Evolutionary conservation across 2,113 vertebrate species (phyloP), one percentile per base, ranked within the genome.

Genomic region (Camelus bactrianus): DNA sequence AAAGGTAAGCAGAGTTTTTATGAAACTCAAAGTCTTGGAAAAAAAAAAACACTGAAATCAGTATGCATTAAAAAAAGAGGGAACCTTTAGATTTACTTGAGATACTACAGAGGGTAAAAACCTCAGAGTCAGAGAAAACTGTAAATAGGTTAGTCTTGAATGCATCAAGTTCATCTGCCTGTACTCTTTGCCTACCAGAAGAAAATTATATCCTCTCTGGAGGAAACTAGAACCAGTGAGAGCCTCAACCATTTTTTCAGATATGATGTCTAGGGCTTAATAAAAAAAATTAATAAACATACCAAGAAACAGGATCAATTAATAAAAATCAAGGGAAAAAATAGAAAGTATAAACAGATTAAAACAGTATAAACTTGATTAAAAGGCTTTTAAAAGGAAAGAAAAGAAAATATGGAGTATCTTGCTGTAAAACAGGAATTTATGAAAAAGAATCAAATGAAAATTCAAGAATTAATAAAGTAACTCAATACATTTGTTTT

Each of bases 391-490:
- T 42, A 48, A 91, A 80, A 28, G 15, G 50, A 42, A 42, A 42
- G 38, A 42, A 79, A 65, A 64, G 56, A 72, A 92, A 76, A 76
- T 9, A 48, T 3, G 69, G 24, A 69, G 3, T 70, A 70, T 88
- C 9, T 72, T 38, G 50, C 7, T 62, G 8, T 9, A 64, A 72
- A 95, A n/a, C 6, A 80, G 22, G 30, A 86, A 62, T 42, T 75
- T 72, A 32, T 62, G 54, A 70, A 86, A 95, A 79, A 56, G 52
- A 73, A 79, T 11, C 14, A 76, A 62, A 92, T 75, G 56, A 67
- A 83, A 90, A 90, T 32, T 94, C 13, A 72, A 80, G 54, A 82
- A 82, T 13, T 54, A 5, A 73, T 82, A 89, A 81, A 64, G 72
- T 52, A 67, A 75, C 2, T 48, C 7, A 26, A 26, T 42, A 85